Evolutionary conservation across 2,797 vertebrate species (phyloP), one percentile per base, ranked within the genome.

Genomic region (Eulemur mongoz): DNA sequence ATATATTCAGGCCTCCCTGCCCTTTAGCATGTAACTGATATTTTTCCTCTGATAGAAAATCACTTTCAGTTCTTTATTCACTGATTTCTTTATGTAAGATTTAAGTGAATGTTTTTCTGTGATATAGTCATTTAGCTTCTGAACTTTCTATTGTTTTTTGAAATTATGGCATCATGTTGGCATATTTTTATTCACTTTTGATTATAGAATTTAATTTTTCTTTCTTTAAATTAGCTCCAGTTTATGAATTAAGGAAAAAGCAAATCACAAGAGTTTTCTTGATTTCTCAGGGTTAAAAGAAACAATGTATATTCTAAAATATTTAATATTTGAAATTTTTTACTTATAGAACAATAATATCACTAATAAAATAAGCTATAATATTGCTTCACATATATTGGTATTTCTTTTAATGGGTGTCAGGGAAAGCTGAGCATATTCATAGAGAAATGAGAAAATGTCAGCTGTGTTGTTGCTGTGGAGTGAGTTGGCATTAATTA

Each of bases 401-500:
- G 2, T 81, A 48, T 50, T 48, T 82, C 17, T 84, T 83, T 65
- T 54, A 81, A 48, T 85, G n/a, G 35, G 9, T 65, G 4, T 79
- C 76, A 63, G 76, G 40, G 82, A 97, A 98, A 97, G 54, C 40
- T 91, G 88, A 97, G 89, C 93, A 40, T 89, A 96, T 96, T 97
- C 86, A 94, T 76, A 94, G 50, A 97, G 73, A 97, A 97, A 87
- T 93, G 73, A 97, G 96, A 95, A 76, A 93, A 97, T 84, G 95
- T 97, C 79, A 96, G 45, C 67, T 61, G 80, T 90, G 63, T 67
- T 85, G 27, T 96, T 94, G 30, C 67, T 84, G 95, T 87, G 54
- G 76, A 97, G 76, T 88, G 97, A 97, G 17, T 81, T 97, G 50
- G 14, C 52, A 98, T 97, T 95, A 98, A 97, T 98, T 98, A 98